Base-by-base conservation (phyloP, 2,888 invertebrate genomes). In the Xylota segnis region DNA sequence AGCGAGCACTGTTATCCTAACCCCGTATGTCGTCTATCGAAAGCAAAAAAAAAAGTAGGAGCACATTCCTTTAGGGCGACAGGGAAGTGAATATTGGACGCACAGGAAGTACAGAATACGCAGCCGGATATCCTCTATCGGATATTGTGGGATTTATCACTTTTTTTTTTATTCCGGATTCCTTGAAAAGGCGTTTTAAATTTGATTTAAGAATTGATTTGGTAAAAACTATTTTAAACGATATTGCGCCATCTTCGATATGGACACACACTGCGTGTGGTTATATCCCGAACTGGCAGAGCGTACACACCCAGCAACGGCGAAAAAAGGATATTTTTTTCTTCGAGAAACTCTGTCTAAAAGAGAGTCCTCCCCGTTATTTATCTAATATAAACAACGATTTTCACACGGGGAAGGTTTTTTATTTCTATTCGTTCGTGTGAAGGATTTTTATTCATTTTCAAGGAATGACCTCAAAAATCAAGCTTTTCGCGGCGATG, bases 291-390 rank as follows among this genome's bases (percentile, higher is more conserved):
- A 76, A 84, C 70, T 70, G 71, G 66, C 52, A 50, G 58, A 63
- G 43, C 72, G 81, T 82, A 86, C 86, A 86, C 86, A 86, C 86
- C 86, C 86, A 86, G 82, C 86, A 86, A 72, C 65, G 72, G 71
- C 34, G 59, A 71, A 66, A 66, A 65, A 72, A 61, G 59, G 74
- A 74, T 74, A 74, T 74, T 72, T 71, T 72, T 68, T 52, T 10
- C 23, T 5, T 10, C 7, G 16, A 52, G 12, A 45, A 23, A 40
- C 37, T 14, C 52, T 12, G 9, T 6, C 12, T 5, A 14, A 34
- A 56, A 32, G 18, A 40, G 72, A 65, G 29, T 59, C 10, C 40
- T 47, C 12, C 52, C 40, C 59, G 43, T 61, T 81, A 74, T 83
- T 84, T 81, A 86, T 82, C n/a, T 68, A 59, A 81, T 72, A 77